Conservation (phyloP, 1,140 invertebrate species). For the Drosophila athabasca region DNA sequence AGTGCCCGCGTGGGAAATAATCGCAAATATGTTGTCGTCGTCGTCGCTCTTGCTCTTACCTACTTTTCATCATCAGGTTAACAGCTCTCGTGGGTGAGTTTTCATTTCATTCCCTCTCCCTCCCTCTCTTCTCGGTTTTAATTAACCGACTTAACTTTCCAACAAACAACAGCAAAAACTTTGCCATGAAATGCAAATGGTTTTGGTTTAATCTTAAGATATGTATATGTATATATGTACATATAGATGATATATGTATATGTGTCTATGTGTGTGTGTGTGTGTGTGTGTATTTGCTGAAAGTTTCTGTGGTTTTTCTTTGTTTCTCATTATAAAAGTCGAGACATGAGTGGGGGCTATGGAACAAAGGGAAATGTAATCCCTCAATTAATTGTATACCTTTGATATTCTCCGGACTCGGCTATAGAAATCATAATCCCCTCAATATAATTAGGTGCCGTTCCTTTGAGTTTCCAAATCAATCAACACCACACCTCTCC, state of each 20-base stretch:
- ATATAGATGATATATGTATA: conserved; percentile 1
- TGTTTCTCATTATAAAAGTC: conserved; percentile 45
- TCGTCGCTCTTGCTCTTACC: conserved; percentile 44
- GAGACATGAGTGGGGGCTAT: conserved; percentile 12
- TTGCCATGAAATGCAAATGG: conserved; percentile 40
- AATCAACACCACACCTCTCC: conserved; percentile 40
- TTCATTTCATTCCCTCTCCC: conserved; percentile 58
- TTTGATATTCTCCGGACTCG: conserved; percentile 14
- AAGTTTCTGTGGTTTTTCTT: conserved; percentile 64
- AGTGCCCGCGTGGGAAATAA: conserved; percentile 81
- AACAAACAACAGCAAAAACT: conserved; percentile 28
- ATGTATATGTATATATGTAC: conserved; percentile 6
- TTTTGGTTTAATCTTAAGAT: conserved; percentile 13
- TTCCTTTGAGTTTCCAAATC: conserved; percentile 55
- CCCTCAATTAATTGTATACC: conserved; percentile 38
- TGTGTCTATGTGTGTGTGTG: conserved; percentile 4
- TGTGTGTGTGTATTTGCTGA: conserved; percentile 29
- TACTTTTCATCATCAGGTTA: conserved; percentile 82
- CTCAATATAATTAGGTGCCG: conserved; percentile 49
- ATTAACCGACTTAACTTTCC: conserved; percentile 75
- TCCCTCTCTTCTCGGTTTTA: conserved; percentile 45
- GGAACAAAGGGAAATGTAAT: conserved; percentile 39
- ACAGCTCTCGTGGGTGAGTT: conserved; percentile 81
- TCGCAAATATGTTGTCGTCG: conserved; percentile 76
- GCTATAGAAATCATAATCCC: conserved; percentile 44